phyloP scores from a whole-genome alignment of 2,113 vertebrate genomes.

The Ariopsis seemanni region DNA sequence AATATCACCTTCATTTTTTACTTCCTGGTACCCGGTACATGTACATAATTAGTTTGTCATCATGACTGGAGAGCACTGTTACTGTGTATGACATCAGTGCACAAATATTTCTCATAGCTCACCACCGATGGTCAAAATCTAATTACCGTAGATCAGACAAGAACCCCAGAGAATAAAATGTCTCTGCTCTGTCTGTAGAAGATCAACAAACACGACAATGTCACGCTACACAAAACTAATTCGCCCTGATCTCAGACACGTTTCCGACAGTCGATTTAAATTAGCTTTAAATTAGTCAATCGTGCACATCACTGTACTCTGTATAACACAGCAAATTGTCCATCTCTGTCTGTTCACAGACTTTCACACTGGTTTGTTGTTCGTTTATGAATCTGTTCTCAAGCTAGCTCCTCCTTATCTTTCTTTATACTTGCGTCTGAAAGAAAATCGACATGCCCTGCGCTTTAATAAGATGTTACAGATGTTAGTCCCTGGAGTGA shows the following conservation, averaged over 20 bases:
- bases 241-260: too few species aligned
- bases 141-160: background rate
- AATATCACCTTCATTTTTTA: background rate
- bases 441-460: too few species aligned
- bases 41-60: background rate
- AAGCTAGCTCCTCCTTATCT: too few species aligned
- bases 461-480: too few species aligned
- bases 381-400: too few species aligned
- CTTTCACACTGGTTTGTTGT: too few species aligned
- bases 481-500: too few species aligned
- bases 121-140: background rate
- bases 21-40: background rate
- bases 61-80: background rate
- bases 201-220: background rate
- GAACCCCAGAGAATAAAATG: background rate
- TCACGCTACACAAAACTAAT: background rate
- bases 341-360: too few species aligned
- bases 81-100: background rate
- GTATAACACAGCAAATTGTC: too few species aligned
- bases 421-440: too few species aligned
- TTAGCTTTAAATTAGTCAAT: background rate
- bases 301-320: too few species aligned
- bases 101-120: background rate
- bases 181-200: background rate
- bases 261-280: background rate